phyloP scores from a whole-genome alignment of 2,888 invertebrate species.

The Hypercompe scribonia region DNA sequence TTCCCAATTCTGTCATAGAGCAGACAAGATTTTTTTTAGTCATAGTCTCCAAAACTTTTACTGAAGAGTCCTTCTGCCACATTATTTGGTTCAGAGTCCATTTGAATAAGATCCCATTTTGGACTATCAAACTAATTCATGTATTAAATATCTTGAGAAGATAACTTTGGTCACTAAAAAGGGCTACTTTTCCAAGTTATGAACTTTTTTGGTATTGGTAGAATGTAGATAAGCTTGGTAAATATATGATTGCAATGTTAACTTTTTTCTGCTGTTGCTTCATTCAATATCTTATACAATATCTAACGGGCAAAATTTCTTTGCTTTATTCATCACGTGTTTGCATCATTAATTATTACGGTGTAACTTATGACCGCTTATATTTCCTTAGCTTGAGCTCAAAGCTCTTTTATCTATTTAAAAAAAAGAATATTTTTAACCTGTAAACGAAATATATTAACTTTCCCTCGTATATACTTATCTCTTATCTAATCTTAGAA shows the following conservation, averaged over 20 bases:
- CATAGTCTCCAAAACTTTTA: not conserved
- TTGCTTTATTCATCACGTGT: not conserved
- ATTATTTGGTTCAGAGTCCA: too few species aligned
- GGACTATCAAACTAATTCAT: not conserved
- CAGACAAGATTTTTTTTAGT: too few species aligned
- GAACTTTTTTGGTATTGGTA: not conserved
- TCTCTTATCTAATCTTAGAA: conserved; percentile 8
- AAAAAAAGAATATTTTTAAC: not conserved
- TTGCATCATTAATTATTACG: not conserved
- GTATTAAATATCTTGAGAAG: not conserved
- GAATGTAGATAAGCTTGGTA: not conserved
- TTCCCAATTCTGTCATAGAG: not conserved
- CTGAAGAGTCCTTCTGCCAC: too few species aligned
- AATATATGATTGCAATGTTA: not conserved
- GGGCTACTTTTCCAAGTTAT: not conserved
- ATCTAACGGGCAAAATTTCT: not conserved
- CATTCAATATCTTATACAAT: not conserved
- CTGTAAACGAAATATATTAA: not conserved
- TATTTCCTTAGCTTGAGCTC: not conserved
- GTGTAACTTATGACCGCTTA: not conserved
- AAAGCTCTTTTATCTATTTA: not conserved
- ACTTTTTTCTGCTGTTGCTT: not conserved
- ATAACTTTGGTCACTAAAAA: not conserved
- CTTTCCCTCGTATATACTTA: not conserved
- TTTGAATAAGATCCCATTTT: too few species aligned